Conservation (phyloP, 2,888 invertebrate genomes). For the Macrophya alboannulata region DNA sequence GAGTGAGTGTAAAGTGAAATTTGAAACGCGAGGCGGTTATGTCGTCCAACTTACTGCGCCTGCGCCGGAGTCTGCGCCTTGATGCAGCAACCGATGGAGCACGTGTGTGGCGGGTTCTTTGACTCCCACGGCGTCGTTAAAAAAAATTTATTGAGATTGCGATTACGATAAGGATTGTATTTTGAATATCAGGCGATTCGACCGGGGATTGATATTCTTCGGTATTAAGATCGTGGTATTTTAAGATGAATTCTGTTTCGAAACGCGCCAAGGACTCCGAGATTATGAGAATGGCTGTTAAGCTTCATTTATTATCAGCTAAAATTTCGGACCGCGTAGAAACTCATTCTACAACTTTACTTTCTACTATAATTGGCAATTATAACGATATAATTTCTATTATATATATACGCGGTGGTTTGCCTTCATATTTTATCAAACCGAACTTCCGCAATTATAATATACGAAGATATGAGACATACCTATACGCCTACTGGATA, state of each 20-base stretch:
- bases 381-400: constrained; percentile 5
- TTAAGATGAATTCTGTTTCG: not conserved
- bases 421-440: constrained; percentile 15
- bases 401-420: not conserved
- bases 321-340: not conserved
- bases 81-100: constrained; percentile 12
- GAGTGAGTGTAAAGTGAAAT: not conserved
- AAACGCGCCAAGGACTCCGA: not conserved
- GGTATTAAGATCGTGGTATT: not conserved
- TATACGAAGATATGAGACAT: not conserved
- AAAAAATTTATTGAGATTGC: not conserved
- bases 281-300: not conserved
- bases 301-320: not conserved
- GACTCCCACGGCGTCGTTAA: constrained; percentile 30
- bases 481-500: constrained; percentile 25
- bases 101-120: constrained; percentile 1
- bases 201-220: not conserved
- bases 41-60: not conserved
- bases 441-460: constrained; percentile 32
- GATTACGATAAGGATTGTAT: not conserved
- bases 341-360: not conserved
- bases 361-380: not conserved
- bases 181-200: not conserved
- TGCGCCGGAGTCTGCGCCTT: not conserved
- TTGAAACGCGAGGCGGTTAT: not conserved